Base-by-base conservation (phyloP, 2,113 vertebrate genomes). In the Syngnathus floridae region DNA sequence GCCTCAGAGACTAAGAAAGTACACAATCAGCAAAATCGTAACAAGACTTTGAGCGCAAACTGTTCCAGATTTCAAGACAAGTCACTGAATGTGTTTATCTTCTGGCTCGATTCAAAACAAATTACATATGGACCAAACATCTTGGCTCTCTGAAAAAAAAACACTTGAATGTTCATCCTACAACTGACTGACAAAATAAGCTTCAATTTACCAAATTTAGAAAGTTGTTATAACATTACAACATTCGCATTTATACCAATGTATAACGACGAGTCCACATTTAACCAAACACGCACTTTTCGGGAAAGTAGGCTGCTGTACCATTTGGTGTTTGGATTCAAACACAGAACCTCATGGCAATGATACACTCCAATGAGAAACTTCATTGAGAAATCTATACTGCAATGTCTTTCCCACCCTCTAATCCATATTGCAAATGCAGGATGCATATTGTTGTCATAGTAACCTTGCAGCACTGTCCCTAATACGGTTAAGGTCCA, bases 1-100 rank as follows among this genome's bases (percentile, higher is more conserved):
- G 19, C 41, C 16, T 70, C 64, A 68, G 52, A 74, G 51, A 56
- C 26, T 14, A 60, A 49, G 48, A 70, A n/a, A 72, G 36, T 59
- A 58, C 12, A 45, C 38, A n/a, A 49, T 12, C 1, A 4, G 36
- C 43, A 52, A 26, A 65, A 56, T 48, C 19, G 11, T 41, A 3
- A 17, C 3, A 35, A 48, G 17, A 35, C 19, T 8, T 51, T 35
- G 19, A 6, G 0, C 11, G 19, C 37, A 41, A 64, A 12, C 31
- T 58, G 56, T 46, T 14, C 49, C 51, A 62, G 57, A 63, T 17
- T 37, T 45, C 26, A 62, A 61, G 41, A 63, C 43, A 52, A 57
- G 21, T 0, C 37, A 49, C 7, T 6, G 14, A 46, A 38, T 48
- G 17, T 43, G 12, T 57, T 57, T 57, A 35, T 57, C 4, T 36